Evolutionary conservation across 2,888 invertebrate species (phyloP), one percentile per base, ranked within the genome.

Genomic region (Crossocerus cetratus): DNA sequence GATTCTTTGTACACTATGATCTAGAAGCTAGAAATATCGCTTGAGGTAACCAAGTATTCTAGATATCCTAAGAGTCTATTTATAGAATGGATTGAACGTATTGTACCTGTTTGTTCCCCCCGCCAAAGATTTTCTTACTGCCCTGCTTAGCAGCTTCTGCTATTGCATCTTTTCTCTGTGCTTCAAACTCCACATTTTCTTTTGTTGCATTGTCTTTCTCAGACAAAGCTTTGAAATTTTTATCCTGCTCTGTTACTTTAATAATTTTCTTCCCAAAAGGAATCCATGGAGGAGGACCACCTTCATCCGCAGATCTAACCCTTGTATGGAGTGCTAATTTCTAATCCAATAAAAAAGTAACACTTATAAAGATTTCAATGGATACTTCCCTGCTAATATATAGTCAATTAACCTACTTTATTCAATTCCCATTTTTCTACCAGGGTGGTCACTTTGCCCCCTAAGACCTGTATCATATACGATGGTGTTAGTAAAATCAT

Each of bases 211-310:
- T 91, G 66, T 95, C 93, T 87, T 94, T 94, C 11, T 91, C 91
- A 63, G 92, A 92, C 23, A 95, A 88, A 70, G 95, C 94, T 87
- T 95, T 96, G 76, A 96, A 96, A 83, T 93, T 93, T 79, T 93
- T 93, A 74, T 94, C 94, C 53, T 92, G 91, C 23, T 93, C 90
- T 43, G 90, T 87, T 3, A 92, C 90, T 63, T 92, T 92, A 82
- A 94, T 91, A 65, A 96, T 92, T 85, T 93, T 94, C 84, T 95
- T 94, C 0, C 98, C 98, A 91, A 98, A 98, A 44, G 97, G 95
- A 82, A 97, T 96, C 97, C 98, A 98, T 49, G 96, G 94, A 54
- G 96, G 97, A 1, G 97, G 97, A 0, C 96, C 96, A 75, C 95
- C 96, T 82, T 95, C 94, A 67, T 92, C 93, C 5, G 93, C 93